phyloP scores from a whole-genome alignment of 2,888 invertebrate species.

The Eupeodes luniger region DNA sequence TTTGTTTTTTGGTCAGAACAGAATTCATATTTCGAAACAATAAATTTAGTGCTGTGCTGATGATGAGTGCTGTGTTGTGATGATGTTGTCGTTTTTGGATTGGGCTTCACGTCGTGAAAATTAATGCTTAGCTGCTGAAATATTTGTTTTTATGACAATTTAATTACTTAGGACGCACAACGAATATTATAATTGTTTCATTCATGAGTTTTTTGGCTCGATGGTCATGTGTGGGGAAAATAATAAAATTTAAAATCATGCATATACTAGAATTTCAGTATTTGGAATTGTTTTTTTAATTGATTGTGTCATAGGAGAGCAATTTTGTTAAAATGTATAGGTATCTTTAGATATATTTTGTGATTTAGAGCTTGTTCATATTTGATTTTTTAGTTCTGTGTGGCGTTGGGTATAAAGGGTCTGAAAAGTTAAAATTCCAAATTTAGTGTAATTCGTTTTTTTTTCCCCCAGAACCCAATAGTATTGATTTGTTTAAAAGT shows the following conservation, averaged over 20 bases:
- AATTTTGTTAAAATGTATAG: neutral
- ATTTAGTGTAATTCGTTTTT: neutral
- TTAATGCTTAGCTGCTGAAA: conserved; percentile 58
- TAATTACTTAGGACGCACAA: conserved; percentile 53
- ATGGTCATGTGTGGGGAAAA: conserved; percentile 8
- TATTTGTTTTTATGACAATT: conserved; percentile 69
- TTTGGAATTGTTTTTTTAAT: conserved; percentile 33
- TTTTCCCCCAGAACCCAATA: neutral
- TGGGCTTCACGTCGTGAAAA: conserved; percentile 42
- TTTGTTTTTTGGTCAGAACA: conserved; percentile 44
- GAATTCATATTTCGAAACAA: conserved; percentile 59
- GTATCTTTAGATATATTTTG: neutral
- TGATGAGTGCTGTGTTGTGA: conserved; percentile 42
- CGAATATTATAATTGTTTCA: conserved; percentile 59
- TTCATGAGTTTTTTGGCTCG: conserved; percentile 45
- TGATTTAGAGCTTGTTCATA: neutral
- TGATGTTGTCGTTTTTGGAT: conserved; percentile 39
- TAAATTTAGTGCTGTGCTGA: conserved; percentile 61
- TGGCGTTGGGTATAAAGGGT: neutral
- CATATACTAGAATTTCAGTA: neutral
- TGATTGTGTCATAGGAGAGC: conserved; percentile 30
- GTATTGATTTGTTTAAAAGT: neutral
- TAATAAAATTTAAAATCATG: conserved; percentile 14
- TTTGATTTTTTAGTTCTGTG: neutral
- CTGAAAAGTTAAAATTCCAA: neutral